A percentile compares a stretch with the other conserved stretches of the same genome.
Evolutionary conservation across 2,113 vertebrate genomes (phyloP).

Genomic region (Circaetus cinerascens): DNA sequence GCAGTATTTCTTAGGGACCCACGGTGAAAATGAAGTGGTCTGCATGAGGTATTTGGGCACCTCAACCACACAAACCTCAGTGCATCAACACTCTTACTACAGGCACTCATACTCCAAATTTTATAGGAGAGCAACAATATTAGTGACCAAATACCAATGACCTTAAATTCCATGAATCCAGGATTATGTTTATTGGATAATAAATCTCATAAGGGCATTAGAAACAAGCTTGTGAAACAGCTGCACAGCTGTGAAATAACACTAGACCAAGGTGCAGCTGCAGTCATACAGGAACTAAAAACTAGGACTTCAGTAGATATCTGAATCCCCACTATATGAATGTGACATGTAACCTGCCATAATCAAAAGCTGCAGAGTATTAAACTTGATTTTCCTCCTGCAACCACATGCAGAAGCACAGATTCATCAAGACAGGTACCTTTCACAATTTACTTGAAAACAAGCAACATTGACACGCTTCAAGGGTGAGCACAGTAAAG

Average conservation of each 20-base stretch:
- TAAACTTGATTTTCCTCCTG: neutral
- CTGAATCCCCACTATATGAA: neutral
- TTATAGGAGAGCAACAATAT: neutral
- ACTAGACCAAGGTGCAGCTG: neutral
- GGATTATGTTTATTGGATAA: neutral
- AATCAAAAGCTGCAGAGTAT: neutral
- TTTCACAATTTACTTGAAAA: neutral
- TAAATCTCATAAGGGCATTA: neutral
- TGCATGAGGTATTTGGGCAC: neutral
- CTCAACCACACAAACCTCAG: neutral
- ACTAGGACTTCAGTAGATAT: neutral
- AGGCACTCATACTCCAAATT: neutral
- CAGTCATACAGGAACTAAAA: neutral
- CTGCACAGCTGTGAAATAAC: neutral
- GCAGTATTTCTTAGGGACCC: neutral
- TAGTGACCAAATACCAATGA: neutral
- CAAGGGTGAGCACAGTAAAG: neutral
- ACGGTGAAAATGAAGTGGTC: neutral
- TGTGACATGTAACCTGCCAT: neutral
- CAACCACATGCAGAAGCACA: neutral
- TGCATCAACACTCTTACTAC: neutral
- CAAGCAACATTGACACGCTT: fast-evolving
- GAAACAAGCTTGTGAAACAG: neutral
- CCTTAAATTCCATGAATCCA: neutral
- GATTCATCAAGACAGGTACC: neutral